Evolutionary conservation across 2,888 invertebrate species (phyloP).

Genomic region (Mechanitis messenoides): DNA sequence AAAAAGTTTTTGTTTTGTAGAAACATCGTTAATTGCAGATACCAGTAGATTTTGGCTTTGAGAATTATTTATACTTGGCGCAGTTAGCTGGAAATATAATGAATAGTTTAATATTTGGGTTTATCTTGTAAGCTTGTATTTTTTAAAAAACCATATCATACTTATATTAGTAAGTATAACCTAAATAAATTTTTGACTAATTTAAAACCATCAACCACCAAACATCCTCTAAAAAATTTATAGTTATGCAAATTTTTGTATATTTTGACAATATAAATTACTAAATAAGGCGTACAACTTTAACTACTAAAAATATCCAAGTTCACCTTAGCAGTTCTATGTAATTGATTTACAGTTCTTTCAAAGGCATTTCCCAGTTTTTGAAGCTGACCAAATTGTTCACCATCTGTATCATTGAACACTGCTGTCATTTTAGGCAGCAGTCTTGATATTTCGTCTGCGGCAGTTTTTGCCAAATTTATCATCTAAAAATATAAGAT

Average conservation of each 20-base stretch:
- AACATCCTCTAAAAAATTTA: too few species aligned
- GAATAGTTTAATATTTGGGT: too few species aligned
- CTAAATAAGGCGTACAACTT: too few species aligned
- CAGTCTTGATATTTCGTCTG: slow-evolving; percentile 34
- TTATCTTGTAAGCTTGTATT: too few species aligned
- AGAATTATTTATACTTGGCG: slow-evolving; percentile 31
- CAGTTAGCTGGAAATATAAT: slow-evolving; percentile 34
- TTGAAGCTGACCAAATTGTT: slow-evolving; percentile 18
- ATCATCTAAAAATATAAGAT: slow-evolving; percentile 32
- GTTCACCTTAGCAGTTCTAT: slow-evolving; percentile 33
- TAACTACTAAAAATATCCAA: background rate
- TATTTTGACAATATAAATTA: too few species aligned
- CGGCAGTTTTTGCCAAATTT: slow-evolving; percentile 42
- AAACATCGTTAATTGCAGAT: slow-evolving; percentile 31
- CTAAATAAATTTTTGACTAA: too few species aligned
- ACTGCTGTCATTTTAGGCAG: slow-evolving; percentile 10
- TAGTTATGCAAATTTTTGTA: too few species aligned
- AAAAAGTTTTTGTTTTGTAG: slow-evolving; percentile 28
- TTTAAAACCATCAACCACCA: too few species aligned
- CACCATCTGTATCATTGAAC: slow-evolving; percentile 19
- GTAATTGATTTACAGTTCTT: slow-evolving; percentile 38
- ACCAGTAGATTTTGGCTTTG: slow-evolving; percentile 35
- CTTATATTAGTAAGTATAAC: background rate
- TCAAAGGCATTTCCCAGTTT: slow-evolving; percentile 31
- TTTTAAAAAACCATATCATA: too few species aligned